Percentiles rank a stretch among this genome's conserved stretches.
Conservation (phyloP, 1,140 invertebrate species). For the Aphelinus atriplicis region DNA sequence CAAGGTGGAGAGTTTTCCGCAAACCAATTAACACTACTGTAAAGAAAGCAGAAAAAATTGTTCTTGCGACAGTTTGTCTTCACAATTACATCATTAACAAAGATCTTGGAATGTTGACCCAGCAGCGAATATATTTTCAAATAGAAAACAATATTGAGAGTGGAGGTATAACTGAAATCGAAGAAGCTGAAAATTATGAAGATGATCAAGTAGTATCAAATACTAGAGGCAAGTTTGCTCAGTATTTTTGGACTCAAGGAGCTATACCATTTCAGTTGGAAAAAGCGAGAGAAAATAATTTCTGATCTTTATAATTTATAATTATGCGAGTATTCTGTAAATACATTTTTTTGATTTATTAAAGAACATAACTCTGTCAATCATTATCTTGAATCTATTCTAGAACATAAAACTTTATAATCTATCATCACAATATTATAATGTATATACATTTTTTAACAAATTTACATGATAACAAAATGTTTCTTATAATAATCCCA, state of each 20-base stretch:
- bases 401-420: too few species aligned
- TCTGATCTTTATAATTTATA: too few species aligned
- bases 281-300: neutral
- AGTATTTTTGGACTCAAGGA: neutral
- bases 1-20: conserved; percentile 35
- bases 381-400: too few species aligned
- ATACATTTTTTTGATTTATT: too few species aligned
- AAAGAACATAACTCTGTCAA: too few species aligned
- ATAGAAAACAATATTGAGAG: neutral
- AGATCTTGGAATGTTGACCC: neutral
- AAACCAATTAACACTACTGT: conserved; percentile 9
- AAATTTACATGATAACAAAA: too few species aligned
- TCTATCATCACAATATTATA: too few species aligned
- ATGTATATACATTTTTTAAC: neutral
- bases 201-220: too few species aligned
- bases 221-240: neutral
- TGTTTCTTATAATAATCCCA: too few species aligned
- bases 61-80: conserved; percentile 45
- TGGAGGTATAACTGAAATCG: neutral
- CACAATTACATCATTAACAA: conserved; percentile 47
- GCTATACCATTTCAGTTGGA: conserved; percentile 23
- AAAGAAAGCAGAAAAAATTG: conserved; percentile 43
- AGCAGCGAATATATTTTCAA: too few species aligned
- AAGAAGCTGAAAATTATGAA: too few species aligned
- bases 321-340: too few species aligned